Base-by-base conservation (phyloP, 2,888 invertebrate species). In the Hyalella azteca region DNA sequence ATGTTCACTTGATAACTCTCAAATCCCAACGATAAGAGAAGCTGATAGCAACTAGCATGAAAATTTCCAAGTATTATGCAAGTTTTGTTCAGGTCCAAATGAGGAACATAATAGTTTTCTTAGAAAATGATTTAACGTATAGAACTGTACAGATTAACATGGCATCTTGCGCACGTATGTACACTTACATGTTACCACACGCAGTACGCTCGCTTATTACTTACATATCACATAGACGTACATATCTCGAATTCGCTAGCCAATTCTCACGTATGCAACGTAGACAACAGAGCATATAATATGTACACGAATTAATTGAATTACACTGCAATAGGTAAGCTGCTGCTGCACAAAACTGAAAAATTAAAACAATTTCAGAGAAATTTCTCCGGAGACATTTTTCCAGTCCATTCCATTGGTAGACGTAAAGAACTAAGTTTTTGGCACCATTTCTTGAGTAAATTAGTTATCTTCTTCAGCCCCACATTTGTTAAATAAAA, bases 391-490 rank as follows among this genome's bases (percentile, higher is more conserved):
- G 66, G 66, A 32, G 36, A 32, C 66, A 66, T 66, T 66, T 66
- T 36, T 66, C 36, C 36, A 66, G 66, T 36, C 32, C 32, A 32
- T 66, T 66, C n/a, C n/a, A n/a, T n/a, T n/a, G n/a, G n/a, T n/a
- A 66, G 29, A 0, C n/a, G 7, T 66, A 66, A 32, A 36, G 13
- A 22, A 59, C 66, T 32, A 66, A 45, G 15, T 66, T 66, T 66
- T 66, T 66, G 66, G 66, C 66, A 66, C 66, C 66, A 66, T 66
- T 66, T 66, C 66, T 66, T 66, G 66, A 66, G 66, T 36, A 66
- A 66, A 32, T 66, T 66, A 32, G n/a, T n/a, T n/a, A n/a, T n/a
- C n/a, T n/a, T n/a, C n/a, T n/a, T n/a, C n/a, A n/a, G n/a, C n/a
- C n/a, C n/a, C n/a, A n/a, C n/a, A n/a, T n/a, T n/a, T n/a, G n/a